These are phyloP conservation scores for Heliornis fulica DNA, from an alignment of 2,113 vertebrate genomes.

Conservation along the genomic window DNA sequence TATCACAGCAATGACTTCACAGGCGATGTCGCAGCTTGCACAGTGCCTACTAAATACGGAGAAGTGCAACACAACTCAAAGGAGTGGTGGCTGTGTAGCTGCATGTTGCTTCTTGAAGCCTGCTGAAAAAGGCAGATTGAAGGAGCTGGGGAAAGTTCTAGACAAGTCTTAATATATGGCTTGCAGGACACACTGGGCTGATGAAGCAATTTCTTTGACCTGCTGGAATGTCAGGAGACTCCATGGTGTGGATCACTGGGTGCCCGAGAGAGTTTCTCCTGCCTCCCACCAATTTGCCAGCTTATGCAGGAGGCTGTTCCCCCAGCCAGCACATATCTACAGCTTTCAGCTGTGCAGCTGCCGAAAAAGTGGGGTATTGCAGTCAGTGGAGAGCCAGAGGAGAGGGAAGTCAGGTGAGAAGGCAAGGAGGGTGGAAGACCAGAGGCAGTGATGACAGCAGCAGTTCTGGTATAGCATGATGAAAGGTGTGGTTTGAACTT, in stretches of 20 bases:
- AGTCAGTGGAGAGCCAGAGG: neutral
- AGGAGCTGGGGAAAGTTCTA: neutral
- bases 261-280: neutral
- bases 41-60: neutral
- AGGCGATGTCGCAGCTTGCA: neutral
- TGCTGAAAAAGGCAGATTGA: neutral
- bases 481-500: neutral
- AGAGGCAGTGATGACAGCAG: neutral
- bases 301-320: neutral
- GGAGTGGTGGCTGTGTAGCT: neutral
- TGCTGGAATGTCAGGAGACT: neutral
- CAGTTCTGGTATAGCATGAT: neutral
- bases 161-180: neutral
- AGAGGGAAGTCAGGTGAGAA: neutral
- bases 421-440: neutral
- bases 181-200: neutral
- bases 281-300: neutral
- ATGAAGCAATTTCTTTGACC: neutral
- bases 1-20: neutral
- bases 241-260: neutral
- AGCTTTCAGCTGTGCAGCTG: neutral
- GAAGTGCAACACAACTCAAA: neutral
- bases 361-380: neutral
- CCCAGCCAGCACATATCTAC: neutral
- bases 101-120: conserved; percentile 12